Evolutionary conservation across 2,797 vertebrate species (phyloP).

Genomic region (Macrochelys suwanniensis): DNA sequence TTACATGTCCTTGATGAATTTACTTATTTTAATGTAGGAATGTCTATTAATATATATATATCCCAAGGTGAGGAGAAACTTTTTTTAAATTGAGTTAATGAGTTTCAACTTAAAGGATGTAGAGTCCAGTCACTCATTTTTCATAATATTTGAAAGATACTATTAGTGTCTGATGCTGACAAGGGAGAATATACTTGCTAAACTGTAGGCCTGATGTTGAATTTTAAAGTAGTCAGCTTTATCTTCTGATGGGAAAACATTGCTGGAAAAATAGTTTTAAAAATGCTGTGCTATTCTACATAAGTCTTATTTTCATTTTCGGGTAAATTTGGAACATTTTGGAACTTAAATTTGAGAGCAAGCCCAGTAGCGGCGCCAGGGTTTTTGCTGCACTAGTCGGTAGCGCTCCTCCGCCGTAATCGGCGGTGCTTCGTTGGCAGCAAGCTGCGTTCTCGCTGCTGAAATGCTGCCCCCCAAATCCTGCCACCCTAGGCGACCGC

Average conservation of each 20-base stretch:
- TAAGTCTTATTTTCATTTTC: background rate
- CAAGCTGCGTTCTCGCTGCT: too few relatives aligned
- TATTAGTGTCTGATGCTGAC: background rate
- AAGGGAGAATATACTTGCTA: background rate
- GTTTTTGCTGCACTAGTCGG: too few relatives aligned
- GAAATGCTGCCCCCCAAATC: too few relatives aligned
- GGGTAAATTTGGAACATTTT: conserved; percentile 3
- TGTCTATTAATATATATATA: background rate
- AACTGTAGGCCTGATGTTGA: background rate
- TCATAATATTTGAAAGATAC: background rate
- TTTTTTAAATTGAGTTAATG: background rate
- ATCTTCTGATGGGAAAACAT: background rate
- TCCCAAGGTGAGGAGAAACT: background rate
- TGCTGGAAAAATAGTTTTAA: background rate
- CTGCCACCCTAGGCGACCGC: too few relatives aligned
- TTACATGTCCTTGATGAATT: background rate
- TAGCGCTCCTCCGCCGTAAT: too few relatives aligned
- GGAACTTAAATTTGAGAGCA: conserved; percentile 2
- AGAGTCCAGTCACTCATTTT: background rate
- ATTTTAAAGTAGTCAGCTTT: conserved; percentile 42
- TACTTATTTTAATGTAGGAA: background rate
- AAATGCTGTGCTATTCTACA: too few relatives aligned
- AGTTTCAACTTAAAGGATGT: background rate
- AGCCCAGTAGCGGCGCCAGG: background rate
- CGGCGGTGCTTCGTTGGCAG: too few relatives aligned